Conservation (phyloP, 1,140 invertebrate genomes). For the Hylyphantes graminicola region DNA sequence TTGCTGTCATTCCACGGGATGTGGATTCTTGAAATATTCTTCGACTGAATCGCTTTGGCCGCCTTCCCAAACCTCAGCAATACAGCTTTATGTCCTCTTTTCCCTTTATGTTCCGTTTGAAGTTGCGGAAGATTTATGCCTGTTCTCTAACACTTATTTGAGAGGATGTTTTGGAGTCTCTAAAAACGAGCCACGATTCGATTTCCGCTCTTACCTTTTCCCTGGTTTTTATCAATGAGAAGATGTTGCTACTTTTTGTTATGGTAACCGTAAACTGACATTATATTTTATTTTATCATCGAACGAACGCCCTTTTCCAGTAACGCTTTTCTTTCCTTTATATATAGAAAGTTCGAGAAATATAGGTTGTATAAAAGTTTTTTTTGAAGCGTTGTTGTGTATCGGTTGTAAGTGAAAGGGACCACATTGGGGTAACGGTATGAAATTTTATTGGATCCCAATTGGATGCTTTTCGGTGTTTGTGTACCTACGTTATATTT, state of each 20-base stretch:
- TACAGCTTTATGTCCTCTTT: slow-evolving; percentile 43
- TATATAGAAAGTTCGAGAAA: not conserved
- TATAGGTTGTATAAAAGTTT: slow-evolving; percentile 1
- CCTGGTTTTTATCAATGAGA: slow-evolving; percentile 48
- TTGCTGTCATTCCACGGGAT: slow-evolving; percentile 16
- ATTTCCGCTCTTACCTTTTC: slow-evolving; percentile 26
- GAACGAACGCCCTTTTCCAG: not conserved
- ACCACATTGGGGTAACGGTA: not conserved
- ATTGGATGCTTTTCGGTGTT: not conserved
- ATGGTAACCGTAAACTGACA: slow-evolving; percentile 39
- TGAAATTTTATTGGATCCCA: not conserved
- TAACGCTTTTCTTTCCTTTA: not conserved
- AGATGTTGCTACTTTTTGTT: not conserved
- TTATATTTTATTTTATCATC: slow-evolving; percentile 51
- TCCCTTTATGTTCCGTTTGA: slow-evolving; percentile 42
- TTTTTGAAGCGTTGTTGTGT: not conserved
- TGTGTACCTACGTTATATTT: no score
- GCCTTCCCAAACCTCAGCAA: slow-evolving; percentile 43
- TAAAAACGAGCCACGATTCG: slow-evolving; percentile 41
- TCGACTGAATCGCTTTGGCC: not conserved
- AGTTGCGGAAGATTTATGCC: slow-evolving; percentile 47
- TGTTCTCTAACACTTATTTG: slow-evolving; percentile 50
- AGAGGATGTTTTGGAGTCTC: slow-evolving; percentile 53
- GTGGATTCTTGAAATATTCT: slow-evolving; percentile 42
- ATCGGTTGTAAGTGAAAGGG: slow-evolving; percentile 4